Conservation (phyloP, 2,797 vertebrate genomes). For the Lithobates sylvaticus region DNA sequence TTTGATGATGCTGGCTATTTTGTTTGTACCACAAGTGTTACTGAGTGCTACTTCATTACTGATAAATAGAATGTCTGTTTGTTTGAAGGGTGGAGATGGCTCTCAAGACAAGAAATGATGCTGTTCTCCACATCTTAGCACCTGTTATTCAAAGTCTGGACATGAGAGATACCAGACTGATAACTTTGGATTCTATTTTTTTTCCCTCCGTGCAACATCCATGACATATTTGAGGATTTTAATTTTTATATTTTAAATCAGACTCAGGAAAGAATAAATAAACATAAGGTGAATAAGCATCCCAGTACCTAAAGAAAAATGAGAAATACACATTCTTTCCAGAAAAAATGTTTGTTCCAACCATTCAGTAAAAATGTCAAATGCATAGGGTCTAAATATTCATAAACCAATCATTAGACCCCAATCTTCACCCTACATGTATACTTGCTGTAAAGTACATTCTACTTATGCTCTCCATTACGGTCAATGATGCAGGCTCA, state of each 20-base stretch:
- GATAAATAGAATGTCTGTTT: conserved; percentile 54
- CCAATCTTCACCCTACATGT: too few relatives aligned
- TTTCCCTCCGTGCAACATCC: background rate
- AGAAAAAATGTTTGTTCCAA: too few relatives aligned
- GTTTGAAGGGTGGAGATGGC: conserved; percentile 30
- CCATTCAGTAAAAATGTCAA: too few relatives aligned
- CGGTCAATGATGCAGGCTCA: too few relatives aligned
- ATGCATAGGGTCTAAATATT: too few relatives aligned
- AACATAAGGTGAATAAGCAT: too few relatives aligned
- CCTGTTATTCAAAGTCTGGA: background rate
- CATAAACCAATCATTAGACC: too few relatives aligned
- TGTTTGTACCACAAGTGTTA: conserved; percentile 7
- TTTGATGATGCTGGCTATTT: conserved; percentile 22
- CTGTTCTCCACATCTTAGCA: conserved; percentile 15
- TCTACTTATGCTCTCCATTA: too few relatives aligned
- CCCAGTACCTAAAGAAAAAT: background rate
- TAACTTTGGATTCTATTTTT: background rate
- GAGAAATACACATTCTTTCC: background rate
- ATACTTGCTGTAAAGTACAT: too few relatives aligned
- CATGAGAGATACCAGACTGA: background rate
- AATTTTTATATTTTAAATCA: background rate
- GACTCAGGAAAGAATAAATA: too few relatives aligned
- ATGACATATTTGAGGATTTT: background rate
- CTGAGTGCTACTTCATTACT: background rate
- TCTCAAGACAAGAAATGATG: background rate